Conservation (phyloP, 2,797 vertebrate species). For the Phrynocephalus guinanensis region DNA sequence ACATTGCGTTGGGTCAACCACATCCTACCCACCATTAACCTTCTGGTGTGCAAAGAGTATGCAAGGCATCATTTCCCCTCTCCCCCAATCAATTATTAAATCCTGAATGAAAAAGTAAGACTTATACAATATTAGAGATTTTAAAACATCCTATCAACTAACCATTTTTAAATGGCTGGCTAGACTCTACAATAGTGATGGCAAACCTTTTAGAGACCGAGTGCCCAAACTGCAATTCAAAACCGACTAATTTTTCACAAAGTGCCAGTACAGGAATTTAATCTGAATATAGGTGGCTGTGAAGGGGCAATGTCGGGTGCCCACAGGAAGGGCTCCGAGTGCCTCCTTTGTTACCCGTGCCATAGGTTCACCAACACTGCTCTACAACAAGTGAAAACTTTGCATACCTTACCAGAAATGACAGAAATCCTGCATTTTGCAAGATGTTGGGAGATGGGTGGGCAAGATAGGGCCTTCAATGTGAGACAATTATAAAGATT, state of each 20-base stretch:
- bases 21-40: not conserved
- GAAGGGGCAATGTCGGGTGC: too few relatives aligned
- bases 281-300: too few relatives aligned
- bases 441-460: not conserved
- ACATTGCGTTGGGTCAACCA: not conserved
- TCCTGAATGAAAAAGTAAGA: not conserved
- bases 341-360: too few relatives aligned
- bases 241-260: too few relatives aligned
- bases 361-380: too few relatives aligned
- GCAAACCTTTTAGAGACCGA: too few relatives aligned
- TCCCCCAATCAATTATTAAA: not conserved
- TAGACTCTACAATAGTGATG: too few relatives aligned
- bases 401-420: not conserved
- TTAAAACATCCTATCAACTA: not conserved
- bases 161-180: not conserved
- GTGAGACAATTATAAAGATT: too few relatives aligned
- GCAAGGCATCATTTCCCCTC: not conserved
- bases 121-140: not conserved
- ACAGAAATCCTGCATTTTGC: not conserved
- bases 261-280: too few relatives aligned
- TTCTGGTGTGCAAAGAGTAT: not conserved
- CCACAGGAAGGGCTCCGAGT: too few relatives aligned
- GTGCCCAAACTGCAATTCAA: too few relatives aligned
- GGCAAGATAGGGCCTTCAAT: too few relatives aligned
- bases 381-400: not conserved